Percentiles rank a stretch among this genome's conserved stretches.
phyloP scores from a whole-genome alignment of 2,888 invertebrate species.

The Pyrochroa serraticornis region DNA sequence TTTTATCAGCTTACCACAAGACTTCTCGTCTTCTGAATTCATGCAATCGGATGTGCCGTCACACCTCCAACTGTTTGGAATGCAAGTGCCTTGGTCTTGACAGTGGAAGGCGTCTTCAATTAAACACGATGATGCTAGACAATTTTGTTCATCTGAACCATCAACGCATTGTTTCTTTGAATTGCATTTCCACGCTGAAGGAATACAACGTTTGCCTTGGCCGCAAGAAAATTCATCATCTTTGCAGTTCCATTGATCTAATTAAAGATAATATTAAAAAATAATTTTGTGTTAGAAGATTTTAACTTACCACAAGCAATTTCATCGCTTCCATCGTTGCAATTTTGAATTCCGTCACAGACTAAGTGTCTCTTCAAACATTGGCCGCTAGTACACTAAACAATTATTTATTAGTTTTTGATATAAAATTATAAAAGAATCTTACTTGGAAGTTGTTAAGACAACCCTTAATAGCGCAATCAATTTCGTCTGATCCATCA shows the following conservation, averaged over 20 bases:
- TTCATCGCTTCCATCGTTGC: conserved; percentile 68
- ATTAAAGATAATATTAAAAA: conserved; percentile 12
- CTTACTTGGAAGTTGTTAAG: conserved; percentile 64
- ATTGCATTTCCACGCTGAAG: conserved; percentile 65
- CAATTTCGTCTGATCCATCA: conserved; percentile 67
- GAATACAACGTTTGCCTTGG: conserved; percentile 60
- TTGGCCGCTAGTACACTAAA: conserved; percentile 63
- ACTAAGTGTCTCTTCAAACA: conserved; percentile 66
- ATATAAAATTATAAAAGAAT: conserved; percentile 3
- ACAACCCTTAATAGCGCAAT: conserved; percentile 64
- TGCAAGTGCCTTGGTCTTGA: conserved; percentile 64
- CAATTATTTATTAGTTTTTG: conserved; percentile 23
- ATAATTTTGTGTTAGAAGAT: background rate
- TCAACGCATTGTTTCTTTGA: conserved; percentile 64
- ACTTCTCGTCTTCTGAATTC: conserved; percentile 64
- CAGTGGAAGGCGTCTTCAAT: conserved; percentile 64
- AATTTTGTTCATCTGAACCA: conserved; percentile 63
- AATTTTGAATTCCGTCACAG: conserved; percentile 68
- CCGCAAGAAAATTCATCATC: conserved; percentile 65
- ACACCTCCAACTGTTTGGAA: conserved; percentile 65
- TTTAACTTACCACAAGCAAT: conserved; percentile 59
- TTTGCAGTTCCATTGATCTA: conserved; percentile 58
- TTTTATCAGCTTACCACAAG: conserved; percentile 58
- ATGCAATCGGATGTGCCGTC: conserved; percentile 65
- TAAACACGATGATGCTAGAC: conserved; percentile 57